Evolutionary conservation across 2,113 vertebrate species (phyloP).

Genomic region (Spermophilus dauricus): DNA sequence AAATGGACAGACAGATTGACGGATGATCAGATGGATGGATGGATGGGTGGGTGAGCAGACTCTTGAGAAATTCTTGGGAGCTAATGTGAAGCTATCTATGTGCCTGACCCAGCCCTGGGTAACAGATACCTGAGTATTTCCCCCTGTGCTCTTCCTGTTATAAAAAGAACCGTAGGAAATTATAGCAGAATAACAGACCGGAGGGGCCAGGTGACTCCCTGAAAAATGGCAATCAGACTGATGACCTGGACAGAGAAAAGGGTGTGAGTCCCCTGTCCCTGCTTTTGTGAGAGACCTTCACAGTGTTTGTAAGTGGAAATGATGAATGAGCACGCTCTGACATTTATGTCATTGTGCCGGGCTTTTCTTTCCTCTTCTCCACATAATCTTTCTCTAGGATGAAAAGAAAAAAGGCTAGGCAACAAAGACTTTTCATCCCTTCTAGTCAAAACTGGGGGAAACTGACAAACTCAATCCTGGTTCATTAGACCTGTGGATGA

Average conservation of each 20-base stretch:
- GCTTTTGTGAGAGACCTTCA: not conserved
- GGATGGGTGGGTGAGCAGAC: not conserved
- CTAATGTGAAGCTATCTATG: not conserved
- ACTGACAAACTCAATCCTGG: constrained; percentile 24
- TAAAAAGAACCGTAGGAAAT: not conserved
- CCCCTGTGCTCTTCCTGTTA: not conserved
- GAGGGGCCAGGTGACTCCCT: not conserved
- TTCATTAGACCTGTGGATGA: constrained; percentile 35
- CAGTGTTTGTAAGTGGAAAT: not conserved
- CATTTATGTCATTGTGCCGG: not conserved
- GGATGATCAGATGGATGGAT: not conserved
- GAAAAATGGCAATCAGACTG: not conserved
- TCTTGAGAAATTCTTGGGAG: not conserved
- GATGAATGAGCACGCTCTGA: not conserved
- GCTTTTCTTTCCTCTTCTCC: not conserved
- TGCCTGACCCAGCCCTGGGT: not conserved
- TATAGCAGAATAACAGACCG: not conserved
- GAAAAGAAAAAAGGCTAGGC: not conserved
- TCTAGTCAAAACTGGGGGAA: constrained; percentile 17
- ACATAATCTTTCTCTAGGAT: not conserved
- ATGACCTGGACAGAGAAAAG: constrained; percentile 2
- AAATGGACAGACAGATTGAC: not conserved
- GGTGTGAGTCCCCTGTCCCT: not conserved
- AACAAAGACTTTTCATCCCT: not conserved
- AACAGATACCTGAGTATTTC: not conserved